Base-by-base conservation (phyloP, 2,888 invertebrate genomes). In the Shargacucullia verbasci region DNA sequence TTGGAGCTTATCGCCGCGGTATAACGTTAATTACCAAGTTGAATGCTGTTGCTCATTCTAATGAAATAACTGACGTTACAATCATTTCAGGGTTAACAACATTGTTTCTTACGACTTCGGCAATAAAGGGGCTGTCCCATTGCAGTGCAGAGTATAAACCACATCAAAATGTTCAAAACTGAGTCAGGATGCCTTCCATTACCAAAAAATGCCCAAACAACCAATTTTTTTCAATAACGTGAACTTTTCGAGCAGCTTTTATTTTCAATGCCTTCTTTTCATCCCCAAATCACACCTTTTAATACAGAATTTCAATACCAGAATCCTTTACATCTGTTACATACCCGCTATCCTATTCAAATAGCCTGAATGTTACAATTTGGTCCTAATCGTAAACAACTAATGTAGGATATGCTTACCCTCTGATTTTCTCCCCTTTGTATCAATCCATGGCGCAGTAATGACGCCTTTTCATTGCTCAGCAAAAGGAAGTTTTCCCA, bases 401-500 rank as follows among this genome's bases (percentile, higher is more conserved):
- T 47, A 45, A 49, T 35, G 40, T 52, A 52, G 14, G 9, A 52
- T 29, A 38, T 47, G n/a, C 6, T 45, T 41, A 33, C 38, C 33
- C n/a, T 35, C 38, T 33, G 35, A 54, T 44, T 35, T 53, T n/a
- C 38, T 14, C 45, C 43, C 27, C 39, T 76, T 73, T 65, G 62
- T 72, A 71, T 68, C 64, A 73, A 68, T 68, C 57, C 67, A 47
- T 49, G 56, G 48, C 31, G 43, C 53, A 27, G 53, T 68, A 68
- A 63, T 72, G 64, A 63, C 38, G 52, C 40, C 63, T 59, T 73
- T 73, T 70, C 66, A 67, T 67, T 59, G 49, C 63, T 64, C 44
- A 59, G 50, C 56, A 62, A 70, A 73, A 47, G 49, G 58, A 73
- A 76, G 66, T 76, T 78, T 78, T 67, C 70, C 67, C 73, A 76